Evolutionary conservation across 2,888 invertebrate species (phyloP), one percentile per base, ranked within the genome.

Genomic region (Gymnosoma rotundatum): DNA sequence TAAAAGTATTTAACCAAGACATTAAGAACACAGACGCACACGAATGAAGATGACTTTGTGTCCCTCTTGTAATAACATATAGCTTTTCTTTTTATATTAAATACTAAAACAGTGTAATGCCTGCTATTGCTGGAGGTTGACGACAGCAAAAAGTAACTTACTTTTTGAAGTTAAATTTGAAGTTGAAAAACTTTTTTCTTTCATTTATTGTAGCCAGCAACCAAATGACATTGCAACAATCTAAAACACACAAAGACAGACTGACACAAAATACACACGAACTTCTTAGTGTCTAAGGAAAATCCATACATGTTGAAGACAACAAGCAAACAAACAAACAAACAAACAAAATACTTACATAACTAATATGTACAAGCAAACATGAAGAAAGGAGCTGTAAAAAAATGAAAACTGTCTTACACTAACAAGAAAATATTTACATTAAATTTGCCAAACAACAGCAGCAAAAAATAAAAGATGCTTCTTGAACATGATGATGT

Each of bases 391-490:
- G 38, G 32, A 38, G 58, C 14, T 61, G 38, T 36, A 48, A 4
- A 32, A 67, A 25, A 45, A 38, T 20, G 66, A 50, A 50, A 21
- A 38, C 36, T 64, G 18, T 18, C 36, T 14, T 60, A 70, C 67
- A 75, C 58, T 64, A 60, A 56, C 75, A 67, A 81, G 48, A 83
- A 83, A 85, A 83, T 75, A 80, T 80, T 83, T 79, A 79, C 83
- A 83, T 85, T 83, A 76, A 83, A 83, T 83, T 79, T 66, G 5
- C 66, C 67, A 79, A 83, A 73, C 32, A 69, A 50, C 54, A 81
- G 20, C 54, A 32, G 25, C 36, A 32, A 61, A 52, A 25, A 56
- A 16, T 21, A 42, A 12, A 42, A 12, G 42, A 42, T 42, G 42
- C 42, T 42, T 42, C 12, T 42, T 42, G 2, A 42, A 12, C 42